Evolutionary conservation across 2,888 invertebrate species (phyloP).

Genomic region (Sialis fuliginosa): DNA sequence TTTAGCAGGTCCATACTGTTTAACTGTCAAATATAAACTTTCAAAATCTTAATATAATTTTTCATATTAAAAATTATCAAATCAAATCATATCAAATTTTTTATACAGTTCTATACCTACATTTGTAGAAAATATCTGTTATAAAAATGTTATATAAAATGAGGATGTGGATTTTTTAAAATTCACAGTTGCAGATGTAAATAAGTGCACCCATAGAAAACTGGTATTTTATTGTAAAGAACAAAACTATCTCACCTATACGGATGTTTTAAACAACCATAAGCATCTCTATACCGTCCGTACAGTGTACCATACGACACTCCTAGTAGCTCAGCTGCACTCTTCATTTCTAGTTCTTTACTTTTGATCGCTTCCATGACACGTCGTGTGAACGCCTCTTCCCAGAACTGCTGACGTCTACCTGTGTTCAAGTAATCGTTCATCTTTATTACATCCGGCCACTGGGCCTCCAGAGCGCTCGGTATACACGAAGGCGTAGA

Average conservation of each 20-base stretch:
- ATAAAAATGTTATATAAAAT: too few relatives aligned
- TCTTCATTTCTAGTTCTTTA: constrained; percentile 86
- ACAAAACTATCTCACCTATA: constrained; percentile 41
- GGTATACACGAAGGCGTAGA: not conserved
- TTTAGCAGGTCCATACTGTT: too few relatives aligned
- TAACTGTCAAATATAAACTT: too few relatives aligned
- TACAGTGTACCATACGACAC: constrained; percentile 84
- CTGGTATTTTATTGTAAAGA: too few relatives aligned
- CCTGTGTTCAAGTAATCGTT: constrained; percentile 76
- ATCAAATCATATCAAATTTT: too few relatives aligned
- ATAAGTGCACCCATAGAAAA: too few relatives aligned
- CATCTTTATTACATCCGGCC: constrained; percentile 63
- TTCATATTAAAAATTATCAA: too few relatives aligned
- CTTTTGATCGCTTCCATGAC: constrained; percentile 81
- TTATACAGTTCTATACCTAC: too few relatives aligned
- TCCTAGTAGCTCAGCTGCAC: constrained; percentile 74
- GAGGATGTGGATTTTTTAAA: too few relatives aligned
- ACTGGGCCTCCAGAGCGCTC: constrained; percentile 24
- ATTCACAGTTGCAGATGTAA: too few relatives aligned
- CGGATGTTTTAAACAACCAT: constrained; percentile 74
- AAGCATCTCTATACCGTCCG: constrained; percentile 75
- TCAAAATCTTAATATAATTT: too few relatives aligned
- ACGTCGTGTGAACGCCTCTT: constrained; percentile 73
- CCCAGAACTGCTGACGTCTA: constrained; percentile 81
- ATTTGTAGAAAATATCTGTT: too few relatives aligned